Conservation (phyloP, 1,140 invertebrate genomes). For the Lepeophtheirus salmonis region DNA sequence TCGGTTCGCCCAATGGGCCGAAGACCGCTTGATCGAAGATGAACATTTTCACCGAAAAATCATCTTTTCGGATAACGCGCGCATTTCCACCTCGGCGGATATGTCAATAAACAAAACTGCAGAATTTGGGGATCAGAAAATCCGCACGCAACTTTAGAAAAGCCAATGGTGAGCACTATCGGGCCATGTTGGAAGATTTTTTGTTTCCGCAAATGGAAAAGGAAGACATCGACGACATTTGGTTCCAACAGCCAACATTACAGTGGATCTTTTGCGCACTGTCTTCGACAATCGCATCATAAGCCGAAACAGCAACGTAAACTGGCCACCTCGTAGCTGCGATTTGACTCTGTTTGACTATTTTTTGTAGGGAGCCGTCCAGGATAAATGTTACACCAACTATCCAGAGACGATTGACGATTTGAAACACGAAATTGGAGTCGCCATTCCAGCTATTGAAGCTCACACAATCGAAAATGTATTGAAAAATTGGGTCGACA, state of each 20-base stretch:
- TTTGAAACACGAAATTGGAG: neutral
- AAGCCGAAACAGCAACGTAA: neutral
- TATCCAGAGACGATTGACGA: neutral
- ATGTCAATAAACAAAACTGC: no score
- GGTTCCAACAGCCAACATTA: neutral
- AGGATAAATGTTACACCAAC: neutral
- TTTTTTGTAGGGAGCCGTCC: neutral
- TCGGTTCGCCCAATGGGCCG: no score
- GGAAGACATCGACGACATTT: neutral
- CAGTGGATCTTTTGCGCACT: neutral
- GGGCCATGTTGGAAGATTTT: neutral
- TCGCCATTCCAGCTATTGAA: no score
- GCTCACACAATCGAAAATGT: neutral
- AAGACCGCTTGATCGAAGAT: no score
- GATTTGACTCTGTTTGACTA: neutral
- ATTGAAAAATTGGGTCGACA: neutral
- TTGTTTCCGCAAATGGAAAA: neutral
- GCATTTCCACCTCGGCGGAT: no score
- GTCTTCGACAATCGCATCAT: neutral
- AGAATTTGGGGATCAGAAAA: no score
- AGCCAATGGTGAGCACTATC: no score
- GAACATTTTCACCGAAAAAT: no score
- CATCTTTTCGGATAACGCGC: no score
- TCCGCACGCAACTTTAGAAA: no score
- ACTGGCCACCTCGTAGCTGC: neutral